phyloP scores from a whole-genome alignment of 37 sponge, comb jelly and placozoan species.

The Crambe crambe region DNA sequence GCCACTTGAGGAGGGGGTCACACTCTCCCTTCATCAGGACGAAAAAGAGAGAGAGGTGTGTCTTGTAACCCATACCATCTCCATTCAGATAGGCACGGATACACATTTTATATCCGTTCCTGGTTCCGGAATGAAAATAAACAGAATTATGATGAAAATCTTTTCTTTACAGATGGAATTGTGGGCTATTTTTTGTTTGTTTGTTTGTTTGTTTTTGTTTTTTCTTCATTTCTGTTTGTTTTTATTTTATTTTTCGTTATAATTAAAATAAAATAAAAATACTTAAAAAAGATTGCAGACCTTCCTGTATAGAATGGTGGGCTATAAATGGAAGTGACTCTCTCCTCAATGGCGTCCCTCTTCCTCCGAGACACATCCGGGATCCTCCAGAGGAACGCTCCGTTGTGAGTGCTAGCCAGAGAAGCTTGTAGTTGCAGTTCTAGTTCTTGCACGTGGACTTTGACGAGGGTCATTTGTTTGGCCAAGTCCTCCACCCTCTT shows the following conservation, averaged over 20 bases:
- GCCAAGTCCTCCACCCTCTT: not conserved
- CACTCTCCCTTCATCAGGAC: slow-evolving; percentile 86
- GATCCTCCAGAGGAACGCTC: slow-evolving; percentile 78
- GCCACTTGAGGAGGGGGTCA: slow-evolving; percentile 80
- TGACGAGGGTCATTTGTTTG: not conserved
- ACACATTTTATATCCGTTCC: slow-evolving; percentile 92
- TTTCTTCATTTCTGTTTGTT: not conserved
- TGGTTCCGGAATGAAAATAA: too few species aligned
- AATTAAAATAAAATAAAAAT: too few species aligned
- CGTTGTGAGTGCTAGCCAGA: slow-evolving; percentile 79
- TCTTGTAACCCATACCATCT: slow-evolving; percentile 71
- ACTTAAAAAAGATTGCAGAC: not conserved
- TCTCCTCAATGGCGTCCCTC: slow-evolving; percentile 69
- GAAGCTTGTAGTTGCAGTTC: slow-evolving; percentile 84
- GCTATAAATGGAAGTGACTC: slow-evolving; percentile 80
- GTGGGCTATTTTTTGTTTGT: too few species aligned
- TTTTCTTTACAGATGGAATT: not conserved
- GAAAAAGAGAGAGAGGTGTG: slow-evolving; percentile 80
- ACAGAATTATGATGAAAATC: too few species aligned
- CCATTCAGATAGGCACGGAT: slow-evolving; percentile 80
- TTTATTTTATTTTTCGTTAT: not conserved
- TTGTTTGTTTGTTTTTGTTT: too few species aligned
- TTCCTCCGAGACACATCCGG: slow-evolving; percentile 73
- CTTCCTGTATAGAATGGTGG: slow-evolving; percentile 82
- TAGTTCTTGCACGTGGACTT: slow-evolving; percentile 62